Evolutionary conservation across 1,140 invertebrate species (phyloP), one percentile per base, ranked within the genome.

Genomic region (Megalopta genalis): DNA sequence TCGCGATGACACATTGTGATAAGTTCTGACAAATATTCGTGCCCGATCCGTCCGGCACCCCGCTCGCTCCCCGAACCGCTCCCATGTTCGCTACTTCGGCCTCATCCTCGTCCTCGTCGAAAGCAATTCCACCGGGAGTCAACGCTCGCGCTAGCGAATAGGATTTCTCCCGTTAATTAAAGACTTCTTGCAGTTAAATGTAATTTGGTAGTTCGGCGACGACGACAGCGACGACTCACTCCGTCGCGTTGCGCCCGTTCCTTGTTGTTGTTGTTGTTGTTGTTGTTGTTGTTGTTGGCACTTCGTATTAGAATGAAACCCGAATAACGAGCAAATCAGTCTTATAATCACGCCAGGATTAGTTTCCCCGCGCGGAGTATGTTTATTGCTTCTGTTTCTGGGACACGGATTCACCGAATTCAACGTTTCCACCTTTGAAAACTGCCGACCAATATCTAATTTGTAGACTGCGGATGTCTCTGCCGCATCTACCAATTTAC

Each of bases 1-100:
- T 69, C 82, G 72, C 81, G 81, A 86, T 87, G 84, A 86, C 85
- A 84, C 78, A 81, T 87, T 78, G 81, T 77, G 85, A 87, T 86
- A 87, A 87, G 59, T 86, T 86, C 66, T 84, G 85, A 86, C 85
- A 87, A 87, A 86, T 86, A 87, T 86, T 86, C 85, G 49, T 75
- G 49, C 49, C 70, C 78, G 65, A 64, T 57, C 49, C 49, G 5
- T 21, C 49, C 49, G 18, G 18, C 21, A 8, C 18, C 21, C 21
- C 54, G 6, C 69, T 59, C 68, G 49, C 64, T 77, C 72, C 63
- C 25, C 46, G 63, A 64, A 54, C 64, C 69, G 52, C 18, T 57
- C 54, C 64, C 32, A 52, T 16, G 16, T 52, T 86, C 81, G 69
- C 75, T 54, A 77, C 73, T 81, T 68, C 69, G 67, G 62, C 49